Base-by-base conservation (phyloP, 2,113 vertebrate species). In the Tenrec ecaudatus region DNA sequence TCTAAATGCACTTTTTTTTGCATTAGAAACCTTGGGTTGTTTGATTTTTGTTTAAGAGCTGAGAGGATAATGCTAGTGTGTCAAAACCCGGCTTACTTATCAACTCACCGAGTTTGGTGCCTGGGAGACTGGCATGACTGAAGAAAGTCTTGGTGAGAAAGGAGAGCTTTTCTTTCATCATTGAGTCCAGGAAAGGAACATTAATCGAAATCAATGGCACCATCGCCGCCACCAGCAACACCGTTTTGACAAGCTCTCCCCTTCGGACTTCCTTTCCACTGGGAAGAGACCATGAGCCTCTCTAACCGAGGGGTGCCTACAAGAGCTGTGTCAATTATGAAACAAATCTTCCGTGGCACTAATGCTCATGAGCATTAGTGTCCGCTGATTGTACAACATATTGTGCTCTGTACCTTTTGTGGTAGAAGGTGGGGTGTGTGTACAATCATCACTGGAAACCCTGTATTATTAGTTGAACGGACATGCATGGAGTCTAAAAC, bases 101-200 rank as follows among this genome's bases (percentile, higher is more conserved):
- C 82, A 89, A 79, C 8, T 82, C 60, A 47, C 31, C 80, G 14
- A 15, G 62, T 36, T 87, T 81, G 69, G 58, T 80, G 69, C 86
- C 92, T 89, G 47, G 83, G 71, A 58, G 76, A 78, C 22, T 31
- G 53, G 88, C 90, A 88, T 38, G 36, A 80, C 27, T 89, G 60
- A 88, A 90, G n/a, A 66, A 43, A 62, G n/a, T 60, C 90, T 80
- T 69, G 71, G 84, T 87, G 88, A 82, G 38, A 94, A 85, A 95
- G 15, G 6, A 83, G 77, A 91, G 57, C 58, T 91, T 91, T 92
- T 77, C 58, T 83, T 91, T 78, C 77, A 89, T 93, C 29, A 64
- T 6, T 53, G 84, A 73, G 23, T 92, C 79, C 40, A 62, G 64
- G 40, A 77, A 91, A 90, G 78, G 25, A 16, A 62, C 71, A 76